Conservation (phyloP, 2,888 invertebrate species). For the Seira sanloemensis region DNA sequence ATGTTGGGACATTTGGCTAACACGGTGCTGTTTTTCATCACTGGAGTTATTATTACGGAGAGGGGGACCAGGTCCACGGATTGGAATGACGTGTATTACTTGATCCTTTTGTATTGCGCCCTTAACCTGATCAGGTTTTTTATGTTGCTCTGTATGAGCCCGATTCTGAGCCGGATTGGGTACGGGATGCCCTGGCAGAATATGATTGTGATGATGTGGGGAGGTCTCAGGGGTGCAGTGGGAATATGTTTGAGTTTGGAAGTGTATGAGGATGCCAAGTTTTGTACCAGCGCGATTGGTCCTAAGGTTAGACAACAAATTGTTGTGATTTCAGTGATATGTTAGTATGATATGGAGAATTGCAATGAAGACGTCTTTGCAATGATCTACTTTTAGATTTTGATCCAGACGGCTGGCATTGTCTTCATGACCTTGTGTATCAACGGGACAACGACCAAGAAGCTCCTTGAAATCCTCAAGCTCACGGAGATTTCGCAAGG, state of each 20-base stretch:
- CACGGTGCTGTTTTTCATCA: conserved; percentile 80
- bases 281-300: conserved; percentile 66
- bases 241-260: conserved; percentile 80
- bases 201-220: conserved; percentile 80
- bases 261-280: conserved; percentile 77
- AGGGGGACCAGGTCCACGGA: conserved; percentile 77
- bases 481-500: conserved; percentile 78
- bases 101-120: conserved; percentile 77
- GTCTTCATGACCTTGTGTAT: conserved; percentile 80
- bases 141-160: conserved; percentile 78
- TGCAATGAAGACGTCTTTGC: no score
- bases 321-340: not conserved
- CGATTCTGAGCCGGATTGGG: conserved; percentile 78
- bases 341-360: no score
- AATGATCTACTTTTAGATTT: conserved; percentile 77
- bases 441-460: conserved; percentile 80
- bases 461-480: conserved; percentile 78
- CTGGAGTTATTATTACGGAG: conserved; percentile 80
- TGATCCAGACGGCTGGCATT: conserved; percentile 80
- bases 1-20: conserved; percentile 77
- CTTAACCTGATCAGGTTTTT: conserved; percentile 76
- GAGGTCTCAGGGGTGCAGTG: conserved; percentile 80
- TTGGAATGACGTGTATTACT: conserved; percentile 78
- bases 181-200: conserved; percentile 81
- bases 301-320: conserved; percentile 66